Percentiles rank a stretch among this genome's conserved stretches.
Evolutionary conservation across 2,113 vertebrate genomes (phyloP).

Genomic region (Syngnathus typhle): DNA sequence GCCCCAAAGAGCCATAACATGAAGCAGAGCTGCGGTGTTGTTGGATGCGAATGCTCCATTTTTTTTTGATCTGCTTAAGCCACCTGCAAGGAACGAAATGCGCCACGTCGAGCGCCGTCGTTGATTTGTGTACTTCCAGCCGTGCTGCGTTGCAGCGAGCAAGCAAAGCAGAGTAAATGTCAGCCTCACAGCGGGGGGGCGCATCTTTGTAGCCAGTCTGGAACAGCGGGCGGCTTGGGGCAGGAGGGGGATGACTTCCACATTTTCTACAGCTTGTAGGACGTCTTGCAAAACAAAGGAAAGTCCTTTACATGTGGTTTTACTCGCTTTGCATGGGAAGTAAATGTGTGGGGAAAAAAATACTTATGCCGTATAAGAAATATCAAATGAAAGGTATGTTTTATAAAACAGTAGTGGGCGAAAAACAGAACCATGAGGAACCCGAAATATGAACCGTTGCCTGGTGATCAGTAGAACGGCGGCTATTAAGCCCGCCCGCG

Average conservation of each 20-base stretch:
- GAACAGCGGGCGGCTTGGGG: not conserved
- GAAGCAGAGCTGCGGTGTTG: no score
- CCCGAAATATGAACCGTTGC: not conserved
- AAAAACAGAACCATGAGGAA: not conserved
- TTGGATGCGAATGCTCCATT: no score
- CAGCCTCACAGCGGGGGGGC: not conserved
- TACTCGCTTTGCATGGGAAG: no score
- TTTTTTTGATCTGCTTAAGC: not conserved
- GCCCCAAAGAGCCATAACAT: no score
- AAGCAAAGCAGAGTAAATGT: not conserved
- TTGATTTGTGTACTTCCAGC: not conserved
- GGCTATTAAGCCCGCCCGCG: constrained; percentile 4
- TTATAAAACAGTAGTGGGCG: not conserved
- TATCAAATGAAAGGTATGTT: not conserved
- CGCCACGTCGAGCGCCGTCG: not conserved
- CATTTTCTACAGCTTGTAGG: not conserved
- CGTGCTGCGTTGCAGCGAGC: not conserved
- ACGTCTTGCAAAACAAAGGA: not conserved
- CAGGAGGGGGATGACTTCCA: not conserved
- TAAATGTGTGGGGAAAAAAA: no score
- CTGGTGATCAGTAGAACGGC: constrained; percentile 20
- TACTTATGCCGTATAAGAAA: no score
- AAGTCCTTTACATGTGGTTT: not conserved
- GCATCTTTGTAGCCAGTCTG: not conserved
- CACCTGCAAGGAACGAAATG: not conserved